Base-by-base conservation (phyloP, 2,113 vertebrate genomes). In the Cochlearius cochlearius region DNA sequence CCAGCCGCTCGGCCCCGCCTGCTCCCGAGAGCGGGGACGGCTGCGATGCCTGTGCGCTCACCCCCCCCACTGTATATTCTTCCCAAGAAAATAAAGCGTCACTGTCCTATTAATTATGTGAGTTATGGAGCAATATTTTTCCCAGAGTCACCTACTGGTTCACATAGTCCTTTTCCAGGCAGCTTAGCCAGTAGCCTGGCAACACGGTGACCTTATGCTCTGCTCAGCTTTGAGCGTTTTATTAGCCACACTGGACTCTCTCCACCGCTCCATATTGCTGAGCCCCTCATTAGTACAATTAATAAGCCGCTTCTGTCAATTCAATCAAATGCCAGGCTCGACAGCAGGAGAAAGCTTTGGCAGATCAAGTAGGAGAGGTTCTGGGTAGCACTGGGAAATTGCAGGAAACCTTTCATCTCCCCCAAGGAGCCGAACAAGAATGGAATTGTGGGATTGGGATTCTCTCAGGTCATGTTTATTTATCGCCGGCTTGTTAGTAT, bases 231-330 rank as follows among this genome's bases (percentile, higher is more conserved):
- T 71, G 78, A 89, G 95, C 43, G 0, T 93, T 97, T 93, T 96
- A 96, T 97, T 96, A 97, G 96, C 97, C 87, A 95, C 97, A 81
- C 95, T 96, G 97, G 97, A 96, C 76, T 89, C 92, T 83, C 82
- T 97, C 79, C 86, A 67, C 82, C 1, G 72, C 95, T 93, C 49
- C 79, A 53, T 96, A 91, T 95, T 92, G 94, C 96, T 43, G 80
- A 97, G 77, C 89, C 62, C 93, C 98, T 98, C 97, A 98, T 98
- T 98, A 98, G 97, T 96, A 75, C 95, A 97, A 94, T 98, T 98
- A 98, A 96, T 94, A 97, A 97, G 94, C 81, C 0, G 92, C 94
- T 92, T 92, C 97, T 96, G 96, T 97, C 97, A 97, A 74, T 91
- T 95, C 92, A 96, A 97, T 97, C 95, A 97, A 95, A 96, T 88